Evolutionary conservation across 2,888 invertebrate genomes (phyloP).

Genomic region (Spodoptera littoralis): DNA sequence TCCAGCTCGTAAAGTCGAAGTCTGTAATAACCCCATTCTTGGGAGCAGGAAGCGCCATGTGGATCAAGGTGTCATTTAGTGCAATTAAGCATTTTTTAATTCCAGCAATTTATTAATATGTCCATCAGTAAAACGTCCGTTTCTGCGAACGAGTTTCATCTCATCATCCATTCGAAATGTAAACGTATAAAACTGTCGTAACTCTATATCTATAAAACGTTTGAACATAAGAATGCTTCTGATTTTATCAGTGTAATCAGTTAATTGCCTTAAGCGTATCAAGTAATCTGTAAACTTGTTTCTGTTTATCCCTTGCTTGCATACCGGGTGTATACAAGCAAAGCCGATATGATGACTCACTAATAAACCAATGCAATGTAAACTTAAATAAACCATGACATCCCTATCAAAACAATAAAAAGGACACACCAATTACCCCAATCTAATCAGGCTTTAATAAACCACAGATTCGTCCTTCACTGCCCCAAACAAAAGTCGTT

Average conservation of each 20-base stretch:
- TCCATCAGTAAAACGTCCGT: constrained; percentile 23
- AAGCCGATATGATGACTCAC: no score
- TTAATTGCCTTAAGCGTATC: constrained; percentile 46
- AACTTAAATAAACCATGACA: no score
- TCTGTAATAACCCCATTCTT: constrained; percentile 16
- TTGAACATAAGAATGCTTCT: constrained; percentile 29
- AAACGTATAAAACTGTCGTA: constrained; percentile 13
- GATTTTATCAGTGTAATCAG: constrained; percentile 47
- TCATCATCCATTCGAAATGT: background rate
- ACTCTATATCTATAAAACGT: constrained; percentile 6
- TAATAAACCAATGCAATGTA: no score
- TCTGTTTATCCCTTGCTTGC: constrained; percentile 4
- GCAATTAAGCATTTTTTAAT: constrained; percentile 24
- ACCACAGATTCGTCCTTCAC: background rate
- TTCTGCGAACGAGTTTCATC: constrained; percentile 26
- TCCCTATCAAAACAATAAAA: background rate
- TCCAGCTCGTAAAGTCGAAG: constrained; percentile 18
- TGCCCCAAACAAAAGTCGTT: constrained; percentile 33
- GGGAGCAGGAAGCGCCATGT: constrained; percentile 1
- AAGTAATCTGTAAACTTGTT: constrained; percentile 39
- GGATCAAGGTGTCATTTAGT: constrained; percentile 6
- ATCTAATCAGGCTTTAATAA: background rate
- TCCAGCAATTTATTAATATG: constrained; percentile 12
- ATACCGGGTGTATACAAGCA: background rate
- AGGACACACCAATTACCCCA: background rate